Evolutionary conservation across 2,888 invertebrate genomes (phyloP), one percentile per base, ranked within the genome.

Genomic region (Calameuta pallipes): DNA sequence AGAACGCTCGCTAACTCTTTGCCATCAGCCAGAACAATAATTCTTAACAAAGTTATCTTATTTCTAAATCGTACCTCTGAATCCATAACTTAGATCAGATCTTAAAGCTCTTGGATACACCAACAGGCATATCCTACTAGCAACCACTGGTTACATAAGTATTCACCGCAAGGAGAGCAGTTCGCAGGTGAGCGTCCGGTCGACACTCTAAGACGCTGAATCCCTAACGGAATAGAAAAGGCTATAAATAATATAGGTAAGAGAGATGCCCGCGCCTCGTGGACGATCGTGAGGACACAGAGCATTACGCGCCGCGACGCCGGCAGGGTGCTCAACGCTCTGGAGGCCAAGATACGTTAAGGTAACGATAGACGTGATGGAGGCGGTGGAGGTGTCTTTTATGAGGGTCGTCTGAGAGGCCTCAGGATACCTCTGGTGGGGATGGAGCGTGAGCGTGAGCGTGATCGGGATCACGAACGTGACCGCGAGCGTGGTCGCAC

Each of bases 371-470:
- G 56, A 41, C 74, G 80, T 81, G 93, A 84, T 94, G 95, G 90
- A 95, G 95, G 91, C 93, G 94, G 87, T 95, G 95, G 85, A 95
- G 91, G 95, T 95, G 86, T 41, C 56, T 56, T 56, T 56, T 56
- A 56, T 23, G 56, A 56, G 56, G 56, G 56, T 56, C 56, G 56
- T 56, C 56, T 56, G 56, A 56, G 56, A 56, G 56, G 56, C 56
- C 56, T 23, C 23, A 56, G 56, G 56, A 56, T 23, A 56, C 56
- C 56, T 56, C 56, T 56, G 56, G 56, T 56, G 56, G 93, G 93
- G 82, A 93, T 95, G 87, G 93, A 94, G 89, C 95, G 95, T 78
- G 95, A 94, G 89, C 95, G 95, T 78, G 95, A 96, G 81, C 94
- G 96, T 87, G 94, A 94, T 90, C 94, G 95, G 89, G 56, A 56